Conservation (phyloP, 92 coral and sea anemone species). For the Actinostola sp. region DNA sequence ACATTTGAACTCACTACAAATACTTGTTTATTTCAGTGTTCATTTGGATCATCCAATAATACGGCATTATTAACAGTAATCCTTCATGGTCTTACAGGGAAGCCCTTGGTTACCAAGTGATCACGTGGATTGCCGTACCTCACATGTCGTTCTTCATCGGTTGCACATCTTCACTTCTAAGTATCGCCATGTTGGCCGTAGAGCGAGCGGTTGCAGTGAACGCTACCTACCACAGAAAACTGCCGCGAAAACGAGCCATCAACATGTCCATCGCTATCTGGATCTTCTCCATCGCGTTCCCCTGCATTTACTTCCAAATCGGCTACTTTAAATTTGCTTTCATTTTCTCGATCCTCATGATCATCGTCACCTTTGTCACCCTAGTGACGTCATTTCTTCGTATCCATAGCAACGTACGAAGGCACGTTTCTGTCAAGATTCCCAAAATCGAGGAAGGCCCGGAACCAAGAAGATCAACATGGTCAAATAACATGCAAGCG, state of each 20-base stretch:
- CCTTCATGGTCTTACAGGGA: slow-evolving; percentile 30
- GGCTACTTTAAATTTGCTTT: slow-evolving; percentile 69
- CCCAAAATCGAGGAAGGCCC: not conserved
- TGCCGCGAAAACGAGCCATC: slow-evolving; percentile 43
- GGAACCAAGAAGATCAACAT: no score
- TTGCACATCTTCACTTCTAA: slow-evolving; percentile 75
- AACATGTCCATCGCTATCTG: slow-evolving; percentile 55
- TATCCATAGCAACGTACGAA: slow-evolving; percentile 41
- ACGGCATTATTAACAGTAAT: no score
- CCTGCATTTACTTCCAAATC: slow-evolving; percentile 52
- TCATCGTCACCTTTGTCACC: slow-evolving; percentile 39
- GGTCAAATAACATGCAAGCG: not conserved
- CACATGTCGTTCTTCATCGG: slow-evolving; percentile 80
- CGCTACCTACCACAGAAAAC: slow-evolving; percentile 53
- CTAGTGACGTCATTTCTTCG: slow-evolving; percentile 51
- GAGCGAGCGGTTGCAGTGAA: slow-evolving; percentile 74
- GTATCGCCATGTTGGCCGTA: slow-evolving; percentile 73
- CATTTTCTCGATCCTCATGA: slow-evolving; percentile 65
- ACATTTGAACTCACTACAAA: no score
- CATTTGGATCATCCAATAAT: no score
- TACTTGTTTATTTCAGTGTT: no score
- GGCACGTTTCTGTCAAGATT: not conserved
- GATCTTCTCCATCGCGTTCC: slow-evolving; percentile 53
- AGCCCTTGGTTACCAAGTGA: slow-evolving; percentile 56
- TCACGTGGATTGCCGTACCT: slow-evolving; percentile 47